Evolutionary conservation across 2,888 invertebrate species (phyloP), one percentile per base, ranked within the genome.

Genomic region (Oligia fasciuncula): DNA sequence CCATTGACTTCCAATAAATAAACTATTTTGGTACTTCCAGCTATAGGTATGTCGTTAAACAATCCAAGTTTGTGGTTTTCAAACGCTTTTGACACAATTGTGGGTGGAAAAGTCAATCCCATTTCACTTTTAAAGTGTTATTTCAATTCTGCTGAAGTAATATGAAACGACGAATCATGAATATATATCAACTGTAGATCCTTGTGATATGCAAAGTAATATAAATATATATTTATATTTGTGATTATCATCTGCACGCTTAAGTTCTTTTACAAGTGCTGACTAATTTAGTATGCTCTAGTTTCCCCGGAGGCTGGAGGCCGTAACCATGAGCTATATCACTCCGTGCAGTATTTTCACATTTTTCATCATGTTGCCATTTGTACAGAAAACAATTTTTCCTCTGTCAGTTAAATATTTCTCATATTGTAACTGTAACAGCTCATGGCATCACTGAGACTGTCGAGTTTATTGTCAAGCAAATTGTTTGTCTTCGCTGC

Each of bases 271-370:
- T 79, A 88, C 73, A 79, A 85, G 81, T 85, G 77, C 69, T 82
- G 73, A 89, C 80, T 92, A 91, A 92, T 89, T 88, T 80, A 80
- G 78, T 83, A 78, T 86, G 88, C 86, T 89, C 88, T 81, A 88
- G 79, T 87, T 92, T 89, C 85, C 73, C 73, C 65, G 49, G 81
- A 62, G 75, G 80, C 66, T 80, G 89, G 89, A 91, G 91, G 91
- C 84, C 91, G 83, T 70, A 90, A 85, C 93, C 92, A 87, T 93
- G 93, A 92, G 89, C 92, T 88, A 91, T 89, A 91, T 93, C 78
- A 88, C 77, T 84, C 83, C 69, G 81, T 84, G 87, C 77, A 76
- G 80, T 89, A 85, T 85, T 87, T 29, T 85, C 70, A 80, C 79
- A 83, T 72, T 85, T 79, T 83, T 82, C 78, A 81, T 79, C 80